Evolutionary conservation across 2,888 invertebrate genomes (phyloP).

Genomic region (Acanthosoma haemorrhoidale): DNA sequence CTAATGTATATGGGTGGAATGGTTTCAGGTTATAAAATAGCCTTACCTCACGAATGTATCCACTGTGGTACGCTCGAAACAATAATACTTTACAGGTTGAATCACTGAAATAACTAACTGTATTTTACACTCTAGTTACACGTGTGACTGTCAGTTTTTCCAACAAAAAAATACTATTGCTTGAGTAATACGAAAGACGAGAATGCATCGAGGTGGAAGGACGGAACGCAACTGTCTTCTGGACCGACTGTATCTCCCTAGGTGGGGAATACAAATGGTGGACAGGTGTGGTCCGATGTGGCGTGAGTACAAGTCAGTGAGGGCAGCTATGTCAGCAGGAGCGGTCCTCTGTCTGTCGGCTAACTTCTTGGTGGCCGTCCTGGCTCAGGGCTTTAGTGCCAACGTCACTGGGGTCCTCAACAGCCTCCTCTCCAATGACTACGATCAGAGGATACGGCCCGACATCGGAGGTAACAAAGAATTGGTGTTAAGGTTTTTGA

Average conservation of each 20-base stretch:
- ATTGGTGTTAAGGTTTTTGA: no score
- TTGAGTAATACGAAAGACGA: no score
- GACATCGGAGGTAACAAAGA: constrained; percentile 45
- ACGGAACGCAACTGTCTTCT: background rate
- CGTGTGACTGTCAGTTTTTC: no score
- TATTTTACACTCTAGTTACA: no score
- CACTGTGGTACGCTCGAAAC: no score
- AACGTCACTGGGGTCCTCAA: constrained; percentile 45
- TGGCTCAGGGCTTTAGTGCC: constrained; percentile 32
- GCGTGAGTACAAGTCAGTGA: background rate
- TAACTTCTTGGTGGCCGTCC: background rate
- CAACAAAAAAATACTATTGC: no score
- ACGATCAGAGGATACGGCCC: constrained; percentile 47
- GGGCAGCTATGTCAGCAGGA: background rate
- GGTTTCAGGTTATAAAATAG: no score
- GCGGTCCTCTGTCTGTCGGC: background rate
- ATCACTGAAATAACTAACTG: no score
- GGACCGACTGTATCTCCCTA: background rate
- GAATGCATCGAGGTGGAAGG: background rate
- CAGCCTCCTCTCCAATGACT: constrained; percentile 45
- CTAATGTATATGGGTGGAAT: no score
- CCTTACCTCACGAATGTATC: no score
- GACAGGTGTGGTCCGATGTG: background rate
- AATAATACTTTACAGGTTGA: no score
- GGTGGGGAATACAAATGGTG: background rate